These are phyloP conservation scores for Amblyjoppa proteus DNA, from an alignment of 2,888 invertebrate genomes.

Conservation along the genomic window DNA sequence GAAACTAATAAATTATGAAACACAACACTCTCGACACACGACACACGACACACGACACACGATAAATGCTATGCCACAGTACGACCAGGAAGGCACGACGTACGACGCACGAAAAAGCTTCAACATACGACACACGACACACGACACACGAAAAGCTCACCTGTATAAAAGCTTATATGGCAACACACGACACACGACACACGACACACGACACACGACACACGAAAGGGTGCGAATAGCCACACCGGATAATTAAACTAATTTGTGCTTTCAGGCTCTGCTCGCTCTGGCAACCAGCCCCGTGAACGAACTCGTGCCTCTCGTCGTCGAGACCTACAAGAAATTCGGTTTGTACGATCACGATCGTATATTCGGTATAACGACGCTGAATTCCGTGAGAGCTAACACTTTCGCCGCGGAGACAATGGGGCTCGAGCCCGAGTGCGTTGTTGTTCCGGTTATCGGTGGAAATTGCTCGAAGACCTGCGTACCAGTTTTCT, in stretches of 20 bases:
- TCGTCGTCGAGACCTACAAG: slow-evolving; percentile 89
- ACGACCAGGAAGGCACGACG: no score
- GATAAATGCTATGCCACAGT: no score
- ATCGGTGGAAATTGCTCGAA: slow-evolving; percentile 91
- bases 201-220: no score
- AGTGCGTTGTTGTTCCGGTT: slow-evolving; percentile 90
- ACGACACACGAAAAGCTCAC: no score
- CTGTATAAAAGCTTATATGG: no score
- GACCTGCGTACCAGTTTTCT: slow-evolving; percentile 92
- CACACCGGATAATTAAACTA: slow-evolving; percentile 38
- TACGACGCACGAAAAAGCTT: no score
- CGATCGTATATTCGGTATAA: slow-evolving; percentile 89
- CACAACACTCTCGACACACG: no score
- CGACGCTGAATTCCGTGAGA: slow-evolving; percentile 90
- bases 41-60: no score
- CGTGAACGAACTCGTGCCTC: slow-evolving; percentile 90
- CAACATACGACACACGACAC: no score
- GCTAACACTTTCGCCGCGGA: slow-evolving; percentile 92
- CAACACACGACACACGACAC: no score
- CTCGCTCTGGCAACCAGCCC: slow-evolving; percentile 86
- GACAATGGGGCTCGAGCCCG: slow-evolving; percentile 88
- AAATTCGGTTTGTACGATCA: slow-evolving; percentile 88
- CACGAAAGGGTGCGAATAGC: no score
- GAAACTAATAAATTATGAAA: no score
- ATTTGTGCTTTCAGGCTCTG: slow-evolving; percentile 82